These are phyloP conservation scores for Pseudomyrmex pallidus DNA, from an alignment of 1,140 invertebrate species.

Conservation along the genomic window DNA sequence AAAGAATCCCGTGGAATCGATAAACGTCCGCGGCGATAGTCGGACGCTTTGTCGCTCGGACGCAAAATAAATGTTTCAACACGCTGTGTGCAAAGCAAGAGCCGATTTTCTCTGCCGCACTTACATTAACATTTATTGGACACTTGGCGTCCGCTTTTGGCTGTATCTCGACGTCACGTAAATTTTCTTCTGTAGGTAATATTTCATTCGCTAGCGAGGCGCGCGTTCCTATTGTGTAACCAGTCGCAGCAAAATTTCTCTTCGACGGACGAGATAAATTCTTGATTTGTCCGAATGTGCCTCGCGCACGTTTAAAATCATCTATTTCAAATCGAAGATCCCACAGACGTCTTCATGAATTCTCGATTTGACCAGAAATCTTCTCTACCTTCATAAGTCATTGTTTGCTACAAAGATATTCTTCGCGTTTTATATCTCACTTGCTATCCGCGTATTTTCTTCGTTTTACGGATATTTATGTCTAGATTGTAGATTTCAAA, in stretches of 20 bases:
- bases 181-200: slow-evolving; percentile 16
- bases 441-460: background rate
- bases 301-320: background rate
- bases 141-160: background rate
- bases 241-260: background rate
- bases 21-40: slow-evolving; percentile 45
- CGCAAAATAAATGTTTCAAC: slow-evolving; percentile 65
- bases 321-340: slow-evolving; percentile 16
- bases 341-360: slow-evolving; percentile 38
- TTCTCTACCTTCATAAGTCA: slow-evolving; percentile 28
- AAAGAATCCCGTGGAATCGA: slow-evolving; percentile 64
- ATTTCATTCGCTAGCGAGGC: slow-evolving; percentile 7
- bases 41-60: slow-evolving; percentile 12
- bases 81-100: background rate
- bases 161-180: background rate
- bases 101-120: slow-evolving; percentile 23
- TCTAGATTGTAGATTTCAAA: slow-evolving; percentile 14
- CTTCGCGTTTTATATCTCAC: slow-evolving; percentile 4
- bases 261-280: slow-evolving; percentile 20
- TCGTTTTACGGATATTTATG: slow-evolving; percentile 16
- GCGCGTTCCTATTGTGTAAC: background rate
- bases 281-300: slow-evolving; percentile 19
- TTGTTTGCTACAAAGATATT: slow-evolving; percentile 26
- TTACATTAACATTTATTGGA: slow-evolving; percentile 61
- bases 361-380: slow-evolving; percentile 5